Base-by-base conservation (phyloP, 2,888 invertebrate species). In the Deroplatys truncata region DNA sequence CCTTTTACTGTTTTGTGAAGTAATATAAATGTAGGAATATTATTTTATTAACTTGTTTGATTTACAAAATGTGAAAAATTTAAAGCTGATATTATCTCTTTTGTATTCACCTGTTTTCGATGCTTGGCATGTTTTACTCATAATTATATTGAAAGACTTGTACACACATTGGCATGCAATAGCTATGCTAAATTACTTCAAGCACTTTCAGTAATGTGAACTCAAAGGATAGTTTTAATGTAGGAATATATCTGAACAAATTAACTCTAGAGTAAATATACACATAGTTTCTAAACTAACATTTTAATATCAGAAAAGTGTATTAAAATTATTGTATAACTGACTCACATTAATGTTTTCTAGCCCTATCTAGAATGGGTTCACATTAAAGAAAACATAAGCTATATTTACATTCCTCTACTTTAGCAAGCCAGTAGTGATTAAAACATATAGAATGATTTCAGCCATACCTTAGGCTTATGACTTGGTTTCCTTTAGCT, bases 131-230 rank as follows among this genome's bases (percentile, higher is more conserved):
- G 87, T 86, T 86, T 16, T 87, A 82, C 82, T 29, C 28, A 29
- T 29, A n/a, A 84, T 84, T 20, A 15, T 56, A 56, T 20, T 56
- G 56, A 8, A 72, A 20, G 56, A 72, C 49, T 43, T 72, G 56
- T 72, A 20, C 56, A 72, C 56, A 72, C 56, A 72, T 72, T 20
- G 56, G 56, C 56, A 72, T 72, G 56, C 56, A 72, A 87, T 87
- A 87, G 86, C 82, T 87, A 87, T 87, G 83, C 31, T 87, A 83
- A 86, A 87, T 87, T 87, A 87, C 87, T 87, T 83, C 87, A 87
- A 87, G 87, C 87, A 87, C 87, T 87, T 87, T 83, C 87, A 87
- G 35, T 87, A 87, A 87, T 87, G 87, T 87, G 87, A 87, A 87
- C 87, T 83, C 83, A 31, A 25, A 72, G 56, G 56, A 72, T 72